Base-by-base conservation (phyloP, 2,888 invertebrate species). In the Chalcis sispes region DNA sequence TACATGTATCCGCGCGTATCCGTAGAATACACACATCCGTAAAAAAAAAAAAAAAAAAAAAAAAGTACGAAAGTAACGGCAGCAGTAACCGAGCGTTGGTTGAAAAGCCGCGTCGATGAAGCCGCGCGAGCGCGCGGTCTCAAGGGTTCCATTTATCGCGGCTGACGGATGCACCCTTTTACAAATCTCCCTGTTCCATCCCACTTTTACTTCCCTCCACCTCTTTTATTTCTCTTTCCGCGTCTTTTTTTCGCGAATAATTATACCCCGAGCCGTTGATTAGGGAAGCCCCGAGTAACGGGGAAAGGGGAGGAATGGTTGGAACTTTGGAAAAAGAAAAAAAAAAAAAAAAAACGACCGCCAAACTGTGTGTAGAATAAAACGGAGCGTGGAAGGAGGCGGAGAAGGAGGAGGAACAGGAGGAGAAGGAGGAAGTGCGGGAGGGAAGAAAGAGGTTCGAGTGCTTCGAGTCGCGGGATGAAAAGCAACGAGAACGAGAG, bases 221-320 rank as follows among this genome's bases (percentile, higher is more conserved):
- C 32, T 20, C 69, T 56, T 70, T 42, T 54, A 40, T 81, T 72
- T 46, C 46, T 62, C 27, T 20, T 18, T 48, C 59, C 65, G 61
- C 61, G 74, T 72, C 79, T 81, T 81, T 80, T 81, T 81, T 81
- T 72, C 78, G 83, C 78, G 81, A 77, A 84, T 85, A 85, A 86
- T 86, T 85, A 85, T 81, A 81, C 82, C 79, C 81, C 78, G 80
- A 83, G 83, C 82, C 82, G 80, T 81, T 85, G 85, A 86, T 86
- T 85, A 85, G 81, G 80, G 18, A 78, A 72, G 75, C 79, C 48
- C 76, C 4, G 52, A 27, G 27, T 25, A 8, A 32, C 32, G 58
- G 32, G 48, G 18, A 50, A 32, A 48, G 32, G 48, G 18, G 59
- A 32, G 59, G n/a, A n/a, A n/a, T n/a, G 64, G 62, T 46, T 29